Evolutionary conservation across 2,888 invertebrate genomes (phyloP).

Genomic region (Holacanthella duospinosa): DNA sequence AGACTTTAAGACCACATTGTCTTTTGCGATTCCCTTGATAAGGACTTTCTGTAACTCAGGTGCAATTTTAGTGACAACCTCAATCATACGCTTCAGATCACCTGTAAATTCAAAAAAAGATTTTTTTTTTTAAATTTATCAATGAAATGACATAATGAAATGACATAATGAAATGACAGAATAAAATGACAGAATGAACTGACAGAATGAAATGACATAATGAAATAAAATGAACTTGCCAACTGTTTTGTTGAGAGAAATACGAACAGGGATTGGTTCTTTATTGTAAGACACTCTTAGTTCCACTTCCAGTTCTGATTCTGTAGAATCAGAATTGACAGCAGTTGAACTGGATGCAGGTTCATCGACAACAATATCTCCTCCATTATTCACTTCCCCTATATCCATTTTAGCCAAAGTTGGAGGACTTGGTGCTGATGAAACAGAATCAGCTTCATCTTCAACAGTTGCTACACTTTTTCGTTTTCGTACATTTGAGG

Average conservation of each 20-base stretch:
- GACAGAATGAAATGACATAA: too few species aligned
- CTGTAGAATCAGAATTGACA: not conserved
- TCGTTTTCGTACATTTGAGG: not conserved
- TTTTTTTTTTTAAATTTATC: not conserved
- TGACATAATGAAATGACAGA: too few species aligned
- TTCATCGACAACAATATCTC: not conserved
- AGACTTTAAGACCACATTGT: constrained; percentile 65
- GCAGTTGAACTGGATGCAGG: not conserved
- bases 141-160: too few species aligned
- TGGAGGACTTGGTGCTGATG: not conserved
- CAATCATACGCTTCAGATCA: constrained; percentile 27
- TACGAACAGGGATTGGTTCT: constrained; percentile 21
- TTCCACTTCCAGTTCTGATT: constrained; percentile 13
- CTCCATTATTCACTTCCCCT: not conserved
- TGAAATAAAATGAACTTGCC: constrained; percentile 12
- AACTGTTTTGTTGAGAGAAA: constrained; percentile 26
- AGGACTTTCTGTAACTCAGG: constrained; percentile 79
- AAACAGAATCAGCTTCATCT: not conserved
- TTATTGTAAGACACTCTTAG: constrained; percentile 29
- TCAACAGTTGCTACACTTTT: not conserved
- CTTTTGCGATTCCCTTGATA: constrained; percentile 76
- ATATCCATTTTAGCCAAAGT: not conserved
- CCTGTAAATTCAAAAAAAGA: constrained; percentile 15
- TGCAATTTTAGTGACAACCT: constrained; percentile 48
- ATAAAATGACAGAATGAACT: too few species aligned